Percentiles rank a stretch among this genome's conserved stretches.
phyloP scores from a whole-genome alignment of 1,140 invertebrate genomes.

The Anastrepha obliqua region DNA sequence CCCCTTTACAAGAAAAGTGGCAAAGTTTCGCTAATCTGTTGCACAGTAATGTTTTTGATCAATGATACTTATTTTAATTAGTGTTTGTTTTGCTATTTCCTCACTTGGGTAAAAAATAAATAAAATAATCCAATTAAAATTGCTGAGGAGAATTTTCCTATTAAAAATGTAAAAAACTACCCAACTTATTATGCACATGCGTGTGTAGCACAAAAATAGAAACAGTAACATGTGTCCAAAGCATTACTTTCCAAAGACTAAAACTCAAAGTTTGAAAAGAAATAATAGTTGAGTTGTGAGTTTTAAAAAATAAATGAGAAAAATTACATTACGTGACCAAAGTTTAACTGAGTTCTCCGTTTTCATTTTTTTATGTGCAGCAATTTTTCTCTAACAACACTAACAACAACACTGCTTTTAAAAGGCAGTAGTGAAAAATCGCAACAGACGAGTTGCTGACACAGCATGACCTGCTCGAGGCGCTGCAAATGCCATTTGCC shows the following conservation, averaged over 20 bases:
- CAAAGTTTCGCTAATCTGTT: too few species aligned
- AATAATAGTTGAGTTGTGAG: neutral
- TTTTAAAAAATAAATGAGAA: neutral
- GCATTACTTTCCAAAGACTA: neutral
- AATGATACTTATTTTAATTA: too few species aligned
- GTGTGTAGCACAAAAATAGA: too few species aligned
- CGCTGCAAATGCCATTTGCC: neutral
- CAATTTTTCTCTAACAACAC: slow-evolving; percentile 25
- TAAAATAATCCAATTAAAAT: slow-evolving; percentile 35
- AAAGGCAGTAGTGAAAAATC: slow-evolving; percentile 33
- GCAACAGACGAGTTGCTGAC: slow-evolving; percentile 17
- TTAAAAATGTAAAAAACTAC: neutral
- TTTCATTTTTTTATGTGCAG: neutral
- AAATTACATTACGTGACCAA: slow-evolving; percentile 18
- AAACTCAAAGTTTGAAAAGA: neutral
- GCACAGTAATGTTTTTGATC: too few species aligned
- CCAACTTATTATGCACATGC: neutral
- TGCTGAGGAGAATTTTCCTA: neutral
- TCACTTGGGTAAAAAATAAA: neutral
- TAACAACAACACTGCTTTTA: neutral
- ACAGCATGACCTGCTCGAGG: neutral
- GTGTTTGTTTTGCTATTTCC: too few species aligned
- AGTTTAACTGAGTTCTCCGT: neutral
- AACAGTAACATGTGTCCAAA: too few species aligned
- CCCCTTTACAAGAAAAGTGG: too few species aligned